These are phyloP conservation scores for Thecocarcelia acutangulata DNA, from an alignment of 2,888 invertebrate genomes.

Conservation along the genomic window DNA sequence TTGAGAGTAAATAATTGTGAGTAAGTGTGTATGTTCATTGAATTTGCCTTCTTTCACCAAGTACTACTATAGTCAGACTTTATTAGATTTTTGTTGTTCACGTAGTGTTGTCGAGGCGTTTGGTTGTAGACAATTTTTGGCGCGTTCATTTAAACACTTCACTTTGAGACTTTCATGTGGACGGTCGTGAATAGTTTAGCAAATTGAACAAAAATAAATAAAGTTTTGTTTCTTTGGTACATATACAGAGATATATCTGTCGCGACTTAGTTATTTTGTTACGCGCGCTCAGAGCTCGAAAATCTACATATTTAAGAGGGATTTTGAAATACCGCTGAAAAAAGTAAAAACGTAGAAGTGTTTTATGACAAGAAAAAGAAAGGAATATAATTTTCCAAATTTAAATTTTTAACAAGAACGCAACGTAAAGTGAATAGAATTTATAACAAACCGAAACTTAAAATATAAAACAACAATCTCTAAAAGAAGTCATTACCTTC, in stretches of 20 bases:
- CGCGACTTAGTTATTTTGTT: conserved; percentile 34
- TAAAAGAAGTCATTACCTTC: conserved; percentile 58
- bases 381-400: conserved; percentile 6
- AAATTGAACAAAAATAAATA: conserved; percentile 14
- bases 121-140: conserved; percentile 62
- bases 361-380: conserved; percentile 7
- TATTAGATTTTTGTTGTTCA: conserved; percentile 48
- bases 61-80: conserved; percentile 30
- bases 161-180: conserved; percentile 67
- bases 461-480: conserved; percentile 41
- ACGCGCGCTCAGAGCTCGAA: conserved; percentile 57
- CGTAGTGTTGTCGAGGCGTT: conserved; percentile 45
- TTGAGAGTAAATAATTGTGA: conserved; percentile 24
- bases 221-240: conserved; percentile 18
- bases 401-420: conserved; percentile 16
- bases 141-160: conserved; percentile 68
- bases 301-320: conserved; percentile 13
- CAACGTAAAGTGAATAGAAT: conserved; percentile 28
- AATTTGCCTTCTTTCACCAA: conserved; percentile 36
- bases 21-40: conserved; percentile 17
- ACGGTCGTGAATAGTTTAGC: conserved; percentile 58
- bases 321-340: conserved; percentile 13
- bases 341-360: background rate
- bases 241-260: conserved; percentile 41
- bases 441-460: conserved; percentile 31